Percentiles rank a stretch among this genome's conserved stretches.
These are phyloP conservation scores for Nemotelus nigrinus DNA, from an alignment of 2,888 invertebrate genomes.

Conservation along the genomic window DNA sequence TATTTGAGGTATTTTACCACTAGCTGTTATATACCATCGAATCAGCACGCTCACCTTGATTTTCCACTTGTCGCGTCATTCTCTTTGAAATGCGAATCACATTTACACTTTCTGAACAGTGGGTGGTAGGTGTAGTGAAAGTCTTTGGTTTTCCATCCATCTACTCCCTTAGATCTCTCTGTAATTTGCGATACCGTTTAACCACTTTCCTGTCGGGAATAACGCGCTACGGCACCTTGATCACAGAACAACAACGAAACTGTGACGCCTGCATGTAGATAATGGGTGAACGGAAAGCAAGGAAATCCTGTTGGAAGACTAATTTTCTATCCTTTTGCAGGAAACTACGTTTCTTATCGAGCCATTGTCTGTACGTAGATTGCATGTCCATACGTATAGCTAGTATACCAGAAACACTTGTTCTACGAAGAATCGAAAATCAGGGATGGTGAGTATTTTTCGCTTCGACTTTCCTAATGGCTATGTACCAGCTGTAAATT, in stretches of 20 bases:
- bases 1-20: too few relatives aligned
- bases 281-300: conserved; percentile 10
- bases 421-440: background rate
- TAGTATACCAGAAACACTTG: too few relatives aligned
- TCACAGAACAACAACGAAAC: background rate
- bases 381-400: too few relatives aligned
- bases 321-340: conserved; percentile 13
- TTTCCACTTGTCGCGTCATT: too few relatives aligned
- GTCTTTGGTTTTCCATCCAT: too few relatives aligned
- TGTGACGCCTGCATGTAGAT: conserved; percentile 1
- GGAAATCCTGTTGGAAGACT: conserved; percentile 30
- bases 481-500: background rate
- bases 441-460: background rate
- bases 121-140: too few relatives aligned
- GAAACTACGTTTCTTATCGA: background rate
- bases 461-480: background rate
- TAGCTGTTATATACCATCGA: too few relatives aligned
- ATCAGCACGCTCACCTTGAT: too few relatives aligned
- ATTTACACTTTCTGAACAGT: too few relatives aligned
- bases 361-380: background rate
- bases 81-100: too few relatives aligned
- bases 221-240: background rate
- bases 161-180: background rate
- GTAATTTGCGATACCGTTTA: conserved; percentile 17
- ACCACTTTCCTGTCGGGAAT: conserved; percentile 13